These are phyloP conservation scores for Hydrolagus colliei DNA, from an alignment of 2,797 vertebrate species.

Conservation along the genomic window DNA sequence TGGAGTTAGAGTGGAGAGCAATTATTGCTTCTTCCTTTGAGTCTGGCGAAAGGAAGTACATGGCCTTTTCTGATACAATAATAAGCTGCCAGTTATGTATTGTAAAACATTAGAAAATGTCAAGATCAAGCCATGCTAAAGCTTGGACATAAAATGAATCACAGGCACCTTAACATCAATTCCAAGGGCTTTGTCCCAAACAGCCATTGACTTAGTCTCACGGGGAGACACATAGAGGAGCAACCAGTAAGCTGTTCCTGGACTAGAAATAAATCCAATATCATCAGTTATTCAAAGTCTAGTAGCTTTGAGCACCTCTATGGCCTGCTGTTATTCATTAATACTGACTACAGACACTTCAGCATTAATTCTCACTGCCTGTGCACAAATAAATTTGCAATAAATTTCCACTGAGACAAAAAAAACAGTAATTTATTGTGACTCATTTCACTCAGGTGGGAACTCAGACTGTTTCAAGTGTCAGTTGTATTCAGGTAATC, in stretches of 20 bases:
- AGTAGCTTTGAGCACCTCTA: background rate
- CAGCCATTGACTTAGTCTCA: no score
- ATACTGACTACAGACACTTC: background rate
- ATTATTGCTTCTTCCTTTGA: no score
- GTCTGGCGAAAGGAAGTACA: no score
- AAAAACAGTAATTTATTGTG: background rate
- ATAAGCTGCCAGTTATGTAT: background rate
- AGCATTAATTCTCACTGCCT: background rate
- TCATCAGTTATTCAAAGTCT: constrained; percentile 8
- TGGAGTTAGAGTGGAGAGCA: no score
- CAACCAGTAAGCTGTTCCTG: background rate
- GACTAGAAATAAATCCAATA: background rate
- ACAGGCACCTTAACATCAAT: background rate
- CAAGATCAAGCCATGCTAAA: background rate
- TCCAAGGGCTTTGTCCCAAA: background rate
- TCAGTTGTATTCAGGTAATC: background rate
- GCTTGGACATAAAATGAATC: background rate
- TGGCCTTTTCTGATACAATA: no score
- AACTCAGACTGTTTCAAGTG: background rate
- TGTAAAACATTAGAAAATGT: constrained; percentile 2
- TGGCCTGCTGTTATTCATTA: constrained; percentile 6
- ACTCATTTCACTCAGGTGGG: background rate
- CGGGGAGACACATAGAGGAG: background rate
- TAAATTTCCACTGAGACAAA: background rate
- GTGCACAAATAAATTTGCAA: background rate